These are phyloP conservation scores for Lymantria monacha DNA, from an alignment of 2,888 invertebrate species.

Conservation along the genomic window DNA sequence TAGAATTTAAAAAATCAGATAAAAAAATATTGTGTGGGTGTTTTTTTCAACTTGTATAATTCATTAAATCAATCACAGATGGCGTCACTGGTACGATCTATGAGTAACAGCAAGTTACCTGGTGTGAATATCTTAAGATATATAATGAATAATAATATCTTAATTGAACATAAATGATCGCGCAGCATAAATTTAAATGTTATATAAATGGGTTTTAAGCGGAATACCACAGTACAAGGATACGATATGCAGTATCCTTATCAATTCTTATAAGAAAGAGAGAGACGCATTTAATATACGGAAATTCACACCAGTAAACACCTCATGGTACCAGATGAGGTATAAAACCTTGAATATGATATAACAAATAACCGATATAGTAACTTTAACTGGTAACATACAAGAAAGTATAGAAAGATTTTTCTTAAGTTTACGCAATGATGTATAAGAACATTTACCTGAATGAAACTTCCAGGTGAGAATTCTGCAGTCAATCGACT, in stretches of 20 bases:
- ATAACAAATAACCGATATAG: background rate
- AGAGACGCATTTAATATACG: slow-evolving; percentile 11
- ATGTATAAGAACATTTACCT: slow-evolving; percentile 17
- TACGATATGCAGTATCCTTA: slow-evolving; percentile 15
- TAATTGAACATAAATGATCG: background rate
- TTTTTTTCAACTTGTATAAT: background rate
- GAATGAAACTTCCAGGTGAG: slow-evolving; percentile 12
- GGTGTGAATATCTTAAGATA: background rate
- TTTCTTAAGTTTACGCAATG: slow-evolving; percentile 8
- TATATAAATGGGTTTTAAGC: background rate
- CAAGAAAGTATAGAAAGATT: background rate
- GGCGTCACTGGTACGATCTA: slow-evolving; percentile 1
- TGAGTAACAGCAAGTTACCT: background rate
- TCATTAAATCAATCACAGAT: background rate
- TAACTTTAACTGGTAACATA: background rate
- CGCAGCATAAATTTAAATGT: background rate
- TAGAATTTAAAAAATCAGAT: too few species aligned
- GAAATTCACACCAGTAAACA: slow-evolving; percentile 7
- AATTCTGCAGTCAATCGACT: slow-evolving; percentile 7
- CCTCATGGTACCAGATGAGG: slow-evolving; percentile 17
- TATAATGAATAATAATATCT: too few species aligned
- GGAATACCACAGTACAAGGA: slow-evolving; percentile 8
- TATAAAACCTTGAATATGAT: background rate
- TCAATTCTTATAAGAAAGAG: slow-evolving; percentile 11
- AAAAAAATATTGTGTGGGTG: too few species aligned